phyloP scores from a whole-genome alignment of 1,140 invertebrate species.

The Aphis gossypii region DNA sequence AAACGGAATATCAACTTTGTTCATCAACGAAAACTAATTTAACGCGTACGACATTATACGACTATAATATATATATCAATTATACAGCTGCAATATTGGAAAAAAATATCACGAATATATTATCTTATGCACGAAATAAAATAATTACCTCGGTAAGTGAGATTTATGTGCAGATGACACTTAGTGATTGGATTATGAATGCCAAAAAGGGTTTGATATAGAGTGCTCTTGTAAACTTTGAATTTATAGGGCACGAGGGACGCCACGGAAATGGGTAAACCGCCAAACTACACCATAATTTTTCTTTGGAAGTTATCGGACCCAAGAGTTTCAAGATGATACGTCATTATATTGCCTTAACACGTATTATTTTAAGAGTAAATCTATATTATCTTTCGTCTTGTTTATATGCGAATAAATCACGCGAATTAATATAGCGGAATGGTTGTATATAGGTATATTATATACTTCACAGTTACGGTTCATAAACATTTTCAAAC shows the following conservation, averaged over 20 bases:
- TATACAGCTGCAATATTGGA: background rate
- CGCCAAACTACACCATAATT: background rate
- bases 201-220: background rate
- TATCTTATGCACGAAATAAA: background rate
- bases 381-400: constrained; percentile 16
- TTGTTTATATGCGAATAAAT: constrained; percentile 21
- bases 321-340: constrained; percentile 13
- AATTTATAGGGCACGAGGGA: constrained; percentile 26
- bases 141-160: background rate
- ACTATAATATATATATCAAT: background rate
- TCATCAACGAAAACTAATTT: background rate
- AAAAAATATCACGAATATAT: background rate
- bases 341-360: constrained; percentile 23
- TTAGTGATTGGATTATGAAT: background rate
- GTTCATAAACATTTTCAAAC: background rate
- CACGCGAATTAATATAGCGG: background rate
- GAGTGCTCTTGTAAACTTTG: background rate
- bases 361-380: constrained; percentile 9
- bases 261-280: background rate
- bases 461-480: background rate
- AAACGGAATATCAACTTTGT: background rate
- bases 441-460: background rate
- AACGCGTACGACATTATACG: background rate
- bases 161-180: constrained; percentile 4
- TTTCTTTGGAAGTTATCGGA: constrained; percentile 32